Percentiles rank a stretch among this genome's conserved stretches.
These are phyloP conservation scores for Microtus ochrogaster DNA, from an alignment of 2,113 vertebrate species.

Conservation along the genomic window DNA sequence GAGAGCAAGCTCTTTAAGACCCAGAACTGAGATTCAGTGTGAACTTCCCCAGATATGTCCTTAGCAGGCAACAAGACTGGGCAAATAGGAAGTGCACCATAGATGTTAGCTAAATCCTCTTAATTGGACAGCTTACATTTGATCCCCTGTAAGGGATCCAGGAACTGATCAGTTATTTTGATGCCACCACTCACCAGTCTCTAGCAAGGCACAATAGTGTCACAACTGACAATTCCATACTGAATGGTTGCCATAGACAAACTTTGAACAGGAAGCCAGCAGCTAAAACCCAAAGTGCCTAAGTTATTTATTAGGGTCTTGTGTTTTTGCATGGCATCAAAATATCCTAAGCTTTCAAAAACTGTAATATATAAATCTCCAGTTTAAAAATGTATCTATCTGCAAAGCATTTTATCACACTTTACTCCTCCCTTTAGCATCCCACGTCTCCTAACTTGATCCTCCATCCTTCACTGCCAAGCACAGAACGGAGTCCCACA, in stretches of 20 bases:
- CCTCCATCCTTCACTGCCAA: neutral
- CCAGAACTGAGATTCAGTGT: neutral
- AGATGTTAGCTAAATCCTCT: neutral
- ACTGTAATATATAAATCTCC: neutral
- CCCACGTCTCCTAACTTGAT: neutral
- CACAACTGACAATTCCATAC: neutral
- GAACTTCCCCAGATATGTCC: neutral
- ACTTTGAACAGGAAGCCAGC: neutral
- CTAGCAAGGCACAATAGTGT: neutral
- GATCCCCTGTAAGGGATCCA: neutral
- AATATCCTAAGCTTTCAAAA: neutral
- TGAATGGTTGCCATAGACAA: neutral
- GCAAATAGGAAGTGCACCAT: neutral
- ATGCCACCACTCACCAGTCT: neutral
- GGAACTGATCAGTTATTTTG: neutral
- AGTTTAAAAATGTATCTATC: neutral
- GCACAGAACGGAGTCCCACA: neutral
- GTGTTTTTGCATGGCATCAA: neutral
- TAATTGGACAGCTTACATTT: neutral
- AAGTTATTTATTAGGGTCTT: neutral
- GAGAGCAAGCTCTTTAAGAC: conserved; percentile 1
- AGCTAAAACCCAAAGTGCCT: neutral
- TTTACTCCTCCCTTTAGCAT: neutral
- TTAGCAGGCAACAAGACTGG: neutral
- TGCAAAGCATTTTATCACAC: neutral